Evolutionary conservation across 2,797 vertebrate species (phyloP), one percentile per base, ranked within the genome.

Genomic region (Rhynchotus rufescens): DNA sequence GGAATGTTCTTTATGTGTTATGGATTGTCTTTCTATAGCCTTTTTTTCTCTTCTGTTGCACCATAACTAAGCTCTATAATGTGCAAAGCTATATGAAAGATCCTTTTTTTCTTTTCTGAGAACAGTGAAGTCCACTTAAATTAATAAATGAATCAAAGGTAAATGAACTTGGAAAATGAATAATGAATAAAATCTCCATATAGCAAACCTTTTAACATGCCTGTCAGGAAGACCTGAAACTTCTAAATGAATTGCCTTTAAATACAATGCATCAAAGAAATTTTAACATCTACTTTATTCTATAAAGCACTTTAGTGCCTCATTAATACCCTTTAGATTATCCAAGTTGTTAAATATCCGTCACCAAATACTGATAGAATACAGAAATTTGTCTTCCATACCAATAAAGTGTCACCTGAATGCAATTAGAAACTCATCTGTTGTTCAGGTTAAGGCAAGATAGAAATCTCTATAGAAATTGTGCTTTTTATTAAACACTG

Each of bases 221-320:
- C 65, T 65, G 79, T 84, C 66, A 94, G 84, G 60, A 88, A 83
- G 30, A 90, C 32, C 82, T 66, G 51, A 34, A 92, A 82, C 74
- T 95, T 74, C 61, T 75, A 95, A 97, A 96, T 96, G 30, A 80
- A 92, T 96, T 94, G 49, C 45, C 71, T 88, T 96, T 94, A 97
- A 96, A 88, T 95, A 92, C 45, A 91, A 90, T 92, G 59, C 85
- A 94, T 68, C 32, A 93, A 89, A 87, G 83, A 95, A 93, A 95
- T 75, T 94, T 94, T 86, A 95, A 94, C 87, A 93, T 68, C 44
- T 69, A 74, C 81, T 87, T 94, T 92, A 89, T 91, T 91, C 86
- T 79, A 91, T 95, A 90, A 94, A 88, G 75, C 20, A 52, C 82
- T 96, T 95, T 90, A 93, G 51, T 86, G 45, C 68, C 83, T 96